These are phyloP conservation scores for Salvelinus sp. DNA, from an alignment of 2,113 vertebrate genomes.

Conservation along the genomic window DNA sequence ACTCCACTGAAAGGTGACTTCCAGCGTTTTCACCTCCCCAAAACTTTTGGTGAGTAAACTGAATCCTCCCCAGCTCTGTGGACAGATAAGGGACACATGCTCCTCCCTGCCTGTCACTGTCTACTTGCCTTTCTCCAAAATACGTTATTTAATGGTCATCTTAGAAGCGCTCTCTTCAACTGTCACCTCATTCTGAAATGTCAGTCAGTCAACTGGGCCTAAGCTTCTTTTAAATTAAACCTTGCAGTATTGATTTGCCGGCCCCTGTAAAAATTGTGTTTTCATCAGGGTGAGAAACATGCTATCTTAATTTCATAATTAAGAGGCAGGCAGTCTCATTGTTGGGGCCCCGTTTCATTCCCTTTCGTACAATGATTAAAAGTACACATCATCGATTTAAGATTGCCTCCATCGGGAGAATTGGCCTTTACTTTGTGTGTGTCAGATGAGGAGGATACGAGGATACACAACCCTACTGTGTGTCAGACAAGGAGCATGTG, in stretches of 20 bases:
- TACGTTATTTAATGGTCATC: neutral
- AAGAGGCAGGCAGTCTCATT: conserved; percentile 23
- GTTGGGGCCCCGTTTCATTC: conserved; percentile 15
- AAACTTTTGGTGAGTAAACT: conserved; percentile 16
- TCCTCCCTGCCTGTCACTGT: neutral
- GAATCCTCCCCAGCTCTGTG: conserved; percentile 16
- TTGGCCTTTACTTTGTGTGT: neutral
- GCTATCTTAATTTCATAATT: conserved; percentile 16
- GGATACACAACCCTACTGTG: neutral
- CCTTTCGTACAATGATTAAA: neutral
- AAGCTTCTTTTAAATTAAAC: no score
- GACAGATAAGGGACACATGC: neutral
- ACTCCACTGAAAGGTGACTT: conserved; percentile 25
- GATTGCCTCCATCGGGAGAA: conserved; percentile 2
- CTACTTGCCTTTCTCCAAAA: neutral
- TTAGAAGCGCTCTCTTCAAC: neutral
- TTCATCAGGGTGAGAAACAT: neutral
- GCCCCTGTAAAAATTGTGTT: neutral
- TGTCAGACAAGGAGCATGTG: neutral
- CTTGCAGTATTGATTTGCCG: neutral
- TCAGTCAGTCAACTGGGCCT: neutral
- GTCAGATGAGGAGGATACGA: neutral
- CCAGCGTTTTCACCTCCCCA: conserved; percentile 1
- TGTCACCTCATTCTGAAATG: neutral
- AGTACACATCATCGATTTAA: conserved; percentile 20